Evolutionary conservation across 2,888 invertebrate species (phyloP), one percentile per base, ranked within the genome.

Genomic region (Leptinotarsa juncta): DNA sequence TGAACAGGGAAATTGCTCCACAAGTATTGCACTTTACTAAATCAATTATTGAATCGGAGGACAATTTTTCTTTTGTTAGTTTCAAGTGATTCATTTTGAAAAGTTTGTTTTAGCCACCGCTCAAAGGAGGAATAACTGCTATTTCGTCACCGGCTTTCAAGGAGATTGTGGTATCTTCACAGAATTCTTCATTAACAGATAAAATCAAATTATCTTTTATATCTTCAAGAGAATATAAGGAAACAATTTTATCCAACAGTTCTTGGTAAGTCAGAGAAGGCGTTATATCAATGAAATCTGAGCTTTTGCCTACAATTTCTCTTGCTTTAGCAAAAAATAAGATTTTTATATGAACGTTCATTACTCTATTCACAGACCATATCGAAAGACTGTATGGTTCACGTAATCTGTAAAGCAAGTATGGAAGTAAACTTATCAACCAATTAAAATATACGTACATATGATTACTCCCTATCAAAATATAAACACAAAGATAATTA

Each of bases 101-200:
- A 51, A 16, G 48, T 66, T 3, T 71, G 73, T 72, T 80, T 91
- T 53, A 95, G 83, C 98, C 98, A 83, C 97, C 97, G 88, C 97
- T 97, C 69, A 98, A 90, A 0, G 98, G 98, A 70, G 98, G 98
- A 84, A 98, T 97, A 16, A 98, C 91, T 77, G 97, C 98, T 77
- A 98, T 91, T 87, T 93, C 94, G 89, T 97, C 97, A 77, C 91
- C 92, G 42, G 91, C 89, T 55, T 90, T 90, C 7, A 96, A 87
- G 26, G 88, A 85, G 15, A 83, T 66, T 53, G 89, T 86, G 51
- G 90, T 88, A 2, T 90, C 88, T 18, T 90, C 88, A 77, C 94
- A 90, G 81, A 96, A 96, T 80, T 93, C 92, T 84, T 97, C 94
- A 89, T 98, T 98, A 67, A 95, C 88, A 0, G 97, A 95, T 74